Evolutionary conservation across 2,888 invertebrate species (phyloP), one percentile per base, ranked within the genome.

Genomic region (Sinodicranocentrus sp.): DNA sequence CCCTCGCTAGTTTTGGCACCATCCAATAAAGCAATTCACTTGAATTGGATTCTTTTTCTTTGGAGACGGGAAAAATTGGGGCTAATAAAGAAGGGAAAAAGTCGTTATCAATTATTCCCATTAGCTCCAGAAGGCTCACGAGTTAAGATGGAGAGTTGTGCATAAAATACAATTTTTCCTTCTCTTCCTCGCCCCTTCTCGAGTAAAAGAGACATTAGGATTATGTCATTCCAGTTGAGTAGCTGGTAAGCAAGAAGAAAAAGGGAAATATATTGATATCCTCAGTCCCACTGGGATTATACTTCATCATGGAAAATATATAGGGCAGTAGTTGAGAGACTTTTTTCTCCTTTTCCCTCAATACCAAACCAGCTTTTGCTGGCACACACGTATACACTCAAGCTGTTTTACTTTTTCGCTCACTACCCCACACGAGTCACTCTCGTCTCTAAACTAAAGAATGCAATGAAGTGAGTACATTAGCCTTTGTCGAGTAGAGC

Each of bases 71-170:
- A 17, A 48, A 17, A 52, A 17, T 17, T 52, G 52, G 52, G 52
- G 33, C n/a, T 33, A 33, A 33, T 33, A 33, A 33, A 33, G 33
- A 52, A 17, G 52, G 17, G 19, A 48, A 52, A 17, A n/a, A 52
- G 52, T 52, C 52, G 19, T 52, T 52, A 52, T 19, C 52, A 52
- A 52, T 52, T 52, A 48, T 48, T 48, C 17, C 48, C 13, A 48
- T 48, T 48, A 48, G n/a, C 13, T 48, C 8, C 48, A 48, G 48
- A n/a, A n/a, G n/a, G n/a, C 39, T 39, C 5, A n/a, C 48, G 13
- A 48, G 48, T 33, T 33, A 33, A 39, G 39, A n/a, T 33, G 33
- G 5, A 33, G 5, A 33, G 33, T 48, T n/a, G 2, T 48, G 48
- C 48, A 48, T 48, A 48, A 48, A 48, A 48, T 48, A 48, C 3